phyloP scores from a whole-genome alignment of 2,113 vertebrate genomes.

The Apodemus speciosus region DNA sequence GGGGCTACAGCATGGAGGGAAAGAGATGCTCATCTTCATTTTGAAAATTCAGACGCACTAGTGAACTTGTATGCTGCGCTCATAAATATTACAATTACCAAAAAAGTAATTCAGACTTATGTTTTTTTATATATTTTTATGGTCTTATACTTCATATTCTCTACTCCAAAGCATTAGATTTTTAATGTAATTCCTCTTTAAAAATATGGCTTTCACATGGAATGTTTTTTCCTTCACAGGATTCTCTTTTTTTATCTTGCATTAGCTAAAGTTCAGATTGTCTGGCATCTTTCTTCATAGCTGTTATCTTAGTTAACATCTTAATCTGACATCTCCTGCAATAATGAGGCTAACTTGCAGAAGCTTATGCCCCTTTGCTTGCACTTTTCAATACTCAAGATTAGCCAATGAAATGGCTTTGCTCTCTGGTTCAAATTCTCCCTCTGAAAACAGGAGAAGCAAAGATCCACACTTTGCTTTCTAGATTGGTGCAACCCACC shows the following conservation, averaged over 20 bases:
- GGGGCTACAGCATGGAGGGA: background rate
- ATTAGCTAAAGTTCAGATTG: background rate
- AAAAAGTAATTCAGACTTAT: background rate
- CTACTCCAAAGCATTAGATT: background rate
- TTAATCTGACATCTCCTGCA: background rate
- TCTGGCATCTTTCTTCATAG: too few species aligned
- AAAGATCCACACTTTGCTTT: background rate
- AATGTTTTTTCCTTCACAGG: background rate
- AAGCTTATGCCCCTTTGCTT: background rate
- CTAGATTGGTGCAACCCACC: background rate
- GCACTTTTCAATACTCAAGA: background rate
- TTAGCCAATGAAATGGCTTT: background rate
- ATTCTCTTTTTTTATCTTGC: background rate
- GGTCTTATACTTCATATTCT: background rate
- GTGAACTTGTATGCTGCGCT: background rate
- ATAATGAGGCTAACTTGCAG: background rate
- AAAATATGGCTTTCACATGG: background rate
- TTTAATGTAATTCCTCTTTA: background rate
- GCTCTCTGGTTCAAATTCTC: background rate
- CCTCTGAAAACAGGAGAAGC: background rate
- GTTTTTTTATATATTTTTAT: background rate
- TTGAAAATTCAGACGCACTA: background rate
- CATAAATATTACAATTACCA: background rate
- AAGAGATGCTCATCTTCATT: too few species aligned
- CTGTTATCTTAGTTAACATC: background rate